phyloP scores from a whole-genome alignment of 2,113 vertebrate genomes.

The Eulemur rufifrons region DNA sequence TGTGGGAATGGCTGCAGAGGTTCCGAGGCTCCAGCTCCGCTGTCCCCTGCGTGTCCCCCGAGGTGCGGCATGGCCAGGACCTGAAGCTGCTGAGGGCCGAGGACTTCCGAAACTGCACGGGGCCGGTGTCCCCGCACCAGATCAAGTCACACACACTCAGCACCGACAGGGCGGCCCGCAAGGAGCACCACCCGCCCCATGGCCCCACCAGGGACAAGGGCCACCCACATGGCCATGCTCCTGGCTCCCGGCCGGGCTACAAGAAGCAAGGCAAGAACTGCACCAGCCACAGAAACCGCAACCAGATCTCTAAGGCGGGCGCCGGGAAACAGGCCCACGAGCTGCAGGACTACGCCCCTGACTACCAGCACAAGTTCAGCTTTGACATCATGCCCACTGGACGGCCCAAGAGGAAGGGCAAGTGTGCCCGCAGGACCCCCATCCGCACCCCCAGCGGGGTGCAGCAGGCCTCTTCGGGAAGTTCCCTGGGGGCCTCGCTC shows the following conservation, averaged over 20 bases:
- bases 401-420: constrained; percentile 84
- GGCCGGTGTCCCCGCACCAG: constrained; percentile 95
- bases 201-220: constrained; percentile 83
- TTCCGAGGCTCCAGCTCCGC: constrained; percentile 95
- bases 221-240: constrained; percentile 78
- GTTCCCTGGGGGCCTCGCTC: constrained; percentile 76
- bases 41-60: constrained; percentile 88
- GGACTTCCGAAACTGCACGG: constrained; percentile 94
- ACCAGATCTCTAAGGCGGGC: constrained; percentile 82
- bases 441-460: constrained; percentile 93
- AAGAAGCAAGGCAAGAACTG: constrained; percentile 90
- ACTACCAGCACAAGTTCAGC: constrained; percentile 86
- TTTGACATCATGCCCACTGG: constrained; percentile 83
- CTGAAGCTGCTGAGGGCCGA: constrained; percentile 92
- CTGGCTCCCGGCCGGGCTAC: constrained; percentile 85
- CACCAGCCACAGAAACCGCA: constrained; percentile 87
- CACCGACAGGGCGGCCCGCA: constrained; percentile 89
- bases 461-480: constrained; percentile 88
- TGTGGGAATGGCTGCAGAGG: constrained; percentile 96
- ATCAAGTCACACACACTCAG: constrained; percentile 92
- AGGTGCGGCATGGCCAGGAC: constrained; percentile 87
- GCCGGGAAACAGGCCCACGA: constrained; percentile 87
- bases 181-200: constrained; percentile 85
- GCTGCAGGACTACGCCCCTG: constrained; percentile 88
- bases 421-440: constrained; percentile 88